Evolutionary conservation across 2,888 invertebrate species (phyloP).

Genomic region (Campoplex capitator): DNA sequence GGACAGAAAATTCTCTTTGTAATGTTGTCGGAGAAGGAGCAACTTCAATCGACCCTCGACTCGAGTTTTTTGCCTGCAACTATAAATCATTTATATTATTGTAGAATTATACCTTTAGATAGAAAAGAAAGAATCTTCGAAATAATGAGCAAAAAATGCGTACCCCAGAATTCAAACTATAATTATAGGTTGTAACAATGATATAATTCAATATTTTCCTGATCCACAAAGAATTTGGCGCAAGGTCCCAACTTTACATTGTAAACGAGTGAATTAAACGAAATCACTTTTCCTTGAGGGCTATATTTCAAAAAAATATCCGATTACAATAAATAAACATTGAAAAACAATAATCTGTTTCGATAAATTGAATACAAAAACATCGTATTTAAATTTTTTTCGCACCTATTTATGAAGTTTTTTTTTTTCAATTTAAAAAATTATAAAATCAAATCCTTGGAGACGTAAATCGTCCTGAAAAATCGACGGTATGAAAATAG

Average conservation of each 20-base stretch:
- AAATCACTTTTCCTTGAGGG: background rate
- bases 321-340: constrained; percentile 1
- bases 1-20: constrained; percentile 6
- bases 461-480: too few species aligned
- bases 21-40: background rate
- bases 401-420: too few species aligned
- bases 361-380: background rate
- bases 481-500: too few species aligned
- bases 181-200: constrained; percentile 24
- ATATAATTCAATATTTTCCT: constrained; percentile 29
- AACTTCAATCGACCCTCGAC: constrained; percentile 9
- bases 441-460: too few species aligned
- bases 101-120: constrained; percentile 26
- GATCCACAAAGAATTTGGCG: constrained; percentile 37
- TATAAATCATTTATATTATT: constrained; percentile 40
- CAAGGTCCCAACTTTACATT: background rate
- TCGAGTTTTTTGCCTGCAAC: constrained; percentile 44
- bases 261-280: constrained; percentile 12
- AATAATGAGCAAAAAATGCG: constrained; percentile 27
- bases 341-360: background rate
- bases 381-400: background rate
- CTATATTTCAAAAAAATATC: background rate
- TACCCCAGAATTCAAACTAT: constrained; percentile 35
- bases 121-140: constrained; percentile 33
- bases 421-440: too few species aligned